phyloP scores from a whole-genome alignment of 2,797 vertebrate genomes.

The Aphelocoma californica region DNA sequence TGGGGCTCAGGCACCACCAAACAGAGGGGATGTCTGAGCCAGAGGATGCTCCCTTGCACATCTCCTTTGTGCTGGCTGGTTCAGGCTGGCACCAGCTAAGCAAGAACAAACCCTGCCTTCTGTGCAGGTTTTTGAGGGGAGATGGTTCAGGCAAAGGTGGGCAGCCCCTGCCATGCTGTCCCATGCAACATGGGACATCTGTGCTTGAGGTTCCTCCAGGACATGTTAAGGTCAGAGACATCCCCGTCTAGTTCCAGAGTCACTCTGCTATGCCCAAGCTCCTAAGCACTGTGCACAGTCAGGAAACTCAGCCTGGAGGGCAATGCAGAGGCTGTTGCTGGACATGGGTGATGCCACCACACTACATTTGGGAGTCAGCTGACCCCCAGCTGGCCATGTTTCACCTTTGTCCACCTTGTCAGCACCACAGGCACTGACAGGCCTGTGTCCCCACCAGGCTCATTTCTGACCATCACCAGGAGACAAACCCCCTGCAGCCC shows the following conservation, averaged over 20 bases:
- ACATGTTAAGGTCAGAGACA: neutral
- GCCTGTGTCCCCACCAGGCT: neutral
- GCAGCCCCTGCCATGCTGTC: neutral
- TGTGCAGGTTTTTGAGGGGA: neutral
- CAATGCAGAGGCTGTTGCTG: neutral
- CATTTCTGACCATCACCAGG: neutral
- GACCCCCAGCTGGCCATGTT: rapidly evolving
- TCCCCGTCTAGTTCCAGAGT: neutral
- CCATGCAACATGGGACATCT: neutral
- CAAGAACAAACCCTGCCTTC: neutral
- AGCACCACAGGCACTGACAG: neutral
- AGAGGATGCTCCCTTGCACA: neutral
- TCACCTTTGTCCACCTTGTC: neutral
- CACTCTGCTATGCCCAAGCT: neutral
- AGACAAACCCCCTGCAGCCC: neutral
- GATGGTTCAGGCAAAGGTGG: neutral
- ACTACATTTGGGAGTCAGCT: neutral
- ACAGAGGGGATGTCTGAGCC: neutral
- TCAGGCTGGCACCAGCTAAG: neutral
- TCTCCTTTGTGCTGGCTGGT: neutral
- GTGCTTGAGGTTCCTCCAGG: neutral
- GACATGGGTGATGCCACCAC: no score
- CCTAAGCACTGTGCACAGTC: neutral
- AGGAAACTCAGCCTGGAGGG: neutral
- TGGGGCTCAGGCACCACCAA: neutral